Percentiles rank a stretch among this genome's conserved stretches.
These are phyloP conservation scores for Coelopa frigida DNA, from an alignment of 1,140 invertebrate genomes.

Conservation along the genomic window DNA sequence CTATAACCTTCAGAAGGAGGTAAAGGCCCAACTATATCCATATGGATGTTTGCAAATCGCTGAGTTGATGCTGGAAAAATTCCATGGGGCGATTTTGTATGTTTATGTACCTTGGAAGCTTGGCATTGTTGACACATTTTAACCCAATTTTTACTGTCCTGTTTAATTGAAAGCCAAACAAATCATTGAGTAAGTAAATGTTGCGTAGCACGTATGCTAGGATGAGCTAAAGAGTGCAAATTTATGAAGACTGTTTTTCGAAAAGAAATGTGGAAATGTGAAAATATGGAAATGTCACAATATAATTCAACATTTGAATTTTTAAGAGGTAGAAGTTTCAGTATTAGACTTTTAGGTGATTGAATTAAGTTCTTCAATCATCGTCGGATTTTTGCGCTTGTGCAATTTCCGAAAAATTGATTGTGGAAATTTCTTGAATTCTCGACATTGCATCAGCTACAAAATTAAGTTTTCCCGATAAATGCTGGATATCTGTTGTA, in stretches of 20 bases:
- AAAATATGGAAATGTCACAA: conserved; percentile 4
- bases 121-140: background rate
- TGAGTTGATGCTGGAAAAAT: background rate
- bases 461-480: conserved; percentile 33
- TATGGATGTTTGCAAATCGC: background rate
- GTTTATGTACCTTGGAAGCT: background rate
- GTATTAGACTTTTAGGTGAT: background rate
- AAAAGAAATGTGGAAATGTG: background rate
- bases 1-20: background rate
- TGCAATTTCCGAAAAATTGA: background rate
- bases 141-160: background rate
- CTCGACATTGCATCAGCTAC: conserved; percentile 35
- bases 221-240: background rate
- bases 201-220: background rate
- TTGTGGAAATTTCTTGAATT: conserved; percentile 3
- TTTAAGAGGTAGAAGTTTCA: background rate
- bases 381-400: background rate
- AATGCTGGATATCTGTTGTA: conserved; percentile 33
- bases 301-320: conserved; percentile 5
- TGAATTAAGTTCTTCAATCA: background rate
- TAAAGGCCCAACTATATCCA: conserved; percentile 10
- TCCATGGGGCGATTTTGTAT: background rate
- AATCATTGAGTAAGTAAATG: background rate
- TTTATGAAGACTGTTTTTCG: background rate
- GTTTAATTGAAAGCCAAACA: background rate